phyloP scores from a whole-genome alignment of 2,888 invertebrate species.

The Leptinotarsa peninsularis region DNA sequence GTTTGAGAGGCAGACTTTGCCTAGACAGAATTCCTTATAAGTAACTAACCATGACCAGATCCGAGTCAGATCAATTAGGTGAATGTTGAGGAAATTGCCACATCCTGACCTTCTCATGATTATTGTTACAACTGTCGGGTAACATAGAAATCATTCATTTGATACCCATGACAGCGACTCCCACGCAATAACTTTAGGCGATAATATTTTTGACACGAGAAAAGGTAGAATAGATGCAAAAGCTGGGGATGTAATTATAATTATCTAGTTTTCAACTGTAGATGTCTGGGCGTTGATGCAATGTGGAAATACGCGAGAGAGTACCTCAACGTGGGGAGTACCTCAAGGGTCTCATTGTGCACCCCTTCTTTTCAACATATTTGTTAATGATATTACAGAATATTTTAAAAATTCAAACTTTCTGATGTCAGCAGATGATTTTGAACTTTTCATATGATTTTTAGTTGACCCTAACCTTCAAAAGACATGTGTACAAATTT shows the following conservation, averaged over 20 bases:
- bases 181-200: conserved; percentile 3
- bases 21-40: conserved; percentile 47
- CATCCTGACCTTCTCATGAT: conserved; percentile 26
- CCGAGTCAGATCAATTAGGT: conserved; percentile 25
- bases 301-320: too few species aligned
- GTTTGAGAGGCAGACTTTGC: conserved; percentile 41
- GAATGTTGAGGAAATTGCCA: conserved; percentile 19
- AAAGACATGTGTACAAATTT: too few species aligned
- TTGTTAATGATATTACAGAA: too few species aligned
- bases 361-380: too few species aligned
- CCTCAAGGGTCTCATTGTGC: too few species aligned
- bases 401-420: too few species aligned
- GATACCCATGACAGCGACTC: not conserved
- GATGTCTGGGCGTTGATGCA: too few species aligned
- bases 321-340: too few species aligned
- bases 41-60: conserved; percentile 42
- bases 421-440: too few species aligned
- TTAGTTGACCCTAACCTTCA: too few species aligned
- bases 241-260: not conserved
- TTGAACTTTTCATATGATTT: too few species aligned
- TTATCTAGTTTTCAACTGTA: not conserved
- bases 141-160: conserved; percentile 20
- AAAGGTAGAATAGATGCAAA: not conserved
- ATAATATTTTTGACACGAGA: not conserved
- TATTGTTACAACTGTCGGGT: conserved; percentile 26